Conservation (phyloP, 2,888 invertebrate genomes). For the Pocota personata region DNA sequence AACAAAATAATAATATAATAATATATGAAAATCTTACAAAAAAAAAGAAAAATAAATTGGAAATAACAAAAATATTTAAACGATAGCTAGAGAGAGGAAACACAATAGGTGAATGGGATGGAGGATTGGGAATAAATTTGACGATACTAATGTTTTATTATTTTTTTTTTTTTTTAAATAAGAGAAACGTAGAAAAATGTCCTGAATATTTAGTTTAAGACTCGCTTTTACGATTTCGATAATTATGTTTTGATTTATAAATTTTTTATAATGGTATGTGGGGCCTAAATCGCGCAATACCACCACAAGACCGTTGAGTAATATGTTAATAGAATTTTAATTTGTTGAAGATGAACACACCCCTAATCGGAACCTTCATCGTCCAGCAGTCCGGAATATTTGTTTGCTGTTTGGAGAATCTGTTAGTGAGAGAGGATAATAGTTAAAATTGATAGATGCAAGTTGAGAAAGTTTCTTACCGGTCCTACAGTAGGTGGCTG, state of each 20-base stretch:
- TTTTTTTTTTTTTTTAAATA: conserved; percentile 3
- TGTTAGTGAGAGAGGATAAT: not conserved
- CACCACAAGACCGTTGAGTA: conserved; percentile 65
- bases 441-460: not conserved
- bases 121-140: conserved; percentile 1
- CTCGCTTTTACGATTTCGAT: conserved; percentile 50
- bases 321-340: conserved; percentile 44
- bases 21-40: conserved; percentile 19
- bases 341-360: conserved; percentile 52
- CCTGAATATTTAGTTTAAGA: conserved; percentile 13
- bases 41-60: conserved; percentile 42
- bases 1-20: conserved; percentile 44
- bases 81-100: not conserved
- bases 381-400: conserved; percentile 89
- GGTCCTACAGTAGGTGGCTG: conserved; percentile 88
- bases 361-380: conserved; percentile 84
- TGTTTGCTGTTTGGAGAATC: conserved; percentile 85
- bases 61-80: conserved; percentile 35
- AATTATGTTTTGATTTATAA: conserved; percentile 20
- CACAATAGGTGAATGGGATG: conserved; percentile 10
- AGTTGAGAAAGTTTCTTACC: conserved; percentile 82
- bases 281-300: conserved; percentile 39
- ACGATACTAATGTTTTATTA: conserved; percentile 35
- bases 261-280: conserved; percentile 58
- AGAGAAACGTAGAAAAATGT: conserved; percentile 22